Evolutionary conservation across 2,888 invertebrate species (phyloP), one percentile per base, ranked within the genome.

Genomic region (Sphecodes monilicornis): DNA sequence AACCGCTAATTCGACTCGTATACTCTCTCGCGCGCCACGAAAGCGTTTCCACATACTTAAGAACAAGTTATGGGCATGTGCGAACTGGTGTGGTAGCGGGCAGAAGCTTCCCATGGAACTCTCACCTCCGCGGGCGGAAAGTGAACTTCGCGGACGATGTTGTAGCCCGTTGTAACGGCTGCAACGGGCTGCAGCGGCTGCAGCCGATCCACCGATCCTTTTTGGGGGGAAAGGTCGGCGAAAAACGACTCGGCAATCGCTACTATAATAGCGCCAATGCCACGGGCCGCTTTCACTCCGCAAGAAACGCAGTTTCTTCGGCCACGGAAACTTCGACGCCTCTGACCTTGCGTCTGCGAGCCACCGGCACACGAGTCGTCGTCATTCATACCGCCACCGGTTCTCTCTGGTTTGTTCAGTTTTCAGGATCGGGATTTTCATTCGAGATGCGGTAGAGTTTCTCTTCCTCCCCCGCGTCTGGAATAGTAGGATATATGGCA

Each of bases 51-150:
- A 89, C 82, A 88, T 88, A 82, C 86, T 89, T 83, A 88, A 86
- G 90, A 89, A 88, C 88, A 89, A 91, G 91, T 91, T 89, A 91
- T 90, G 91, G 91, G 89, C 89, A 89, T 89, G 87, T 50, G 88
- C 85, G 64, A 79, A 82, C 85, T 41, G 85, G 80, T 77, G 70
- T 76, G 86, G 93, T 92, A 93, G 93, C 93, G 92, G 91, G 93
- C 93, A 93, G 93, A 92, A 93, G 94, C 93, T 94, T 94, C 94
- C 93, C 94, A 94, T 93, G 93, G 92, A 94, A 89, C 94, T 94
- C 94, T 94, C 94, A 93, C 94, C 94, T 94, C 94, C 94, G 91
- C 94, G 93, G 94, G 94, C 94, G 92, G 91, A 92, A 91, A 92
- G 92, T 93, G 93, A 94, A 93, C 93, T 93, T 93, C 92, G 91